Base-by-base conservation (phyloP, 2,113 vertebrate genomes). In the Eulemur macaco region DNA sequence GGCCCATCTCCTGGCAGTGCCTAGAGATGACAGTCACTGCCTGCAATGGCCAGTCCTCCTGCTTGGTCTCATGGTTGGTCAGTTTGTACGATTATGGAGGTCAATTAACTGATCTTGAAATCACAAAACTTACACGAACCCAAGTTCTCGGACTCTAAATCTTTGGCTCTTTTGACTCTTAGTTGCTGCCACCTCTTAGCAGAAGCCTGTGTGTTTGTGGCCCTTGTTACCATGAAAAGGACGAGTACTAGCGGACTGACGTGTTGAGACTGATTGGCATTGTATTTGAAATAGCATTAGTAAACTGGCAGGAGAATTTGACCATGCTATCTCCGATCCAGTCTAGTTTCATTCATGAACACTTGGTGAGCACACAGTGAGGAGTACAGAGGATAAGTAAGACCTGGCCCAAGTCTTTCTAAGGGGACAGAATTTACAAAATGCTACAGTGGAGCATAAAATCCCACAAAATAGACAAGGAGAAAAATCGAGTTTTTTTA, bases 1-100 rank as follows among this genome's bases (percentile, higher is more conserved):
- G 7, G 18, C 13, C 42, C 6, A 4, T 47, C 21, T 13, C 37
- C 11, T 13, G 42, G 20, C 14, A 4, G 5, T 0, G 0, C 20
- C 15, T 27, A 8, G 27, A 69, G 37, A 15, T 34, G 29, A 29
- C 1, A 13, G 21, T 12, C 1, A 0, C 58, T 6, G 0, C 56
- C 8, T 58, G 1, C 6, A n/a, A 21, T 34, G 1, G 0, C 3
- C 3, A 1, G 20, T 13, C 2, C 31, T 34, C 34, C 45, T 68
- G 10, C 87, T 63, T 34, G 14, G n/a, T 10, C 34, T 17, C 0
- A 0, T 47, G 54, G 29, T 37, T 85, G 27, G 3, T 66, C 8
- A 20, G 18, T 76, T n/a, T 18, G 15, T 39, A 37, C 27, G 45
- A 12, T 23, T 23, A 50, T 12, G 52, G 52, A 54, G 64, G 6